Base-by-base conservation (phyloP, 2,888 invertebrate species). In the Lasius platythorax region DNA sequence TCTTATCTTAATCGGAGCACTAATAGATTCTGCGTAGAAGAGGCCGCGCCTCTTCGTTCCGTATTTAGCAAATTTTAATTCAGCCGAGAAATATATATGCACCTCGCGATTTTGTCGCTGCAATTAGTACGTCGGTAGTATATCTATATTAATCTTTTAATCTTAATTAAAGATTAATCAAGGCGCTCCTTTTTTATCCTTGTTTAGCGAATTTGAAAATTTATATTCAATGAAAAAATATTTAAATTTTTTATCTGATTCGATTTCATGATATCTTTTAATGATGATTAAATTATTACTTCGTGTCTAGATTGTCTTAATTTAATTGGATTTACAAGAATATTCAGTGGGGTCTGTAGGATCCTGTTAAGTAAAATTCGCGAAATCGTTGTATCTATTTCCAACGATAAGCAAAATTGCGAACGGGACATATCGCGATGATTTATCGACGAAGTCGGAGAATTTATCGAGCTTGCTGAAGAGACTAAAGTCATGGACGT, bases 381-480 rank as follows among this genome's bases (percentile, higher is more conserved):
- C n/a, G 18, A 37, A 18, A 53, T 50, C 43, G 23, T 0, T 43
- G 8, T 23, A 15, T 28, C 6, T 8, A 6, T 12, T 56, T 3
- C 28, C 28, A 68, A 78, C 2, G 56, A 68, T 68, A 30, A 78
- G 8, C 9, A 28, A 75, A 12, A 18, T 63, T 18, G 63, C 63
- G 18, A 12, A 75, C 63, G 28, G 12, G 28, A 30, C 30, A 8
- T 18, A 9, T 75, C 28, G 18, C 4, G 40, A n/a, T 23, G 30
- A 30, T 72, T 78, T 79, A 79, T 74, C 79, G 79, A 74, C 46
- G 37, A 72, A 28, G 23, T n/a, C 28, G n/a, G 18, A 23, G 46
- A 72, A 43, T 67, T 64, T n/a, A 9, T 11, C 63, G 12, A 74
- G 2, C 46, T 30, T 68, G 50, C 9, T 64, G 30, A 43, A 43